Evolutionary conservation across 2,113 vertebrate species (phyloP).

Genomic region (Strix aluco): DNA sequence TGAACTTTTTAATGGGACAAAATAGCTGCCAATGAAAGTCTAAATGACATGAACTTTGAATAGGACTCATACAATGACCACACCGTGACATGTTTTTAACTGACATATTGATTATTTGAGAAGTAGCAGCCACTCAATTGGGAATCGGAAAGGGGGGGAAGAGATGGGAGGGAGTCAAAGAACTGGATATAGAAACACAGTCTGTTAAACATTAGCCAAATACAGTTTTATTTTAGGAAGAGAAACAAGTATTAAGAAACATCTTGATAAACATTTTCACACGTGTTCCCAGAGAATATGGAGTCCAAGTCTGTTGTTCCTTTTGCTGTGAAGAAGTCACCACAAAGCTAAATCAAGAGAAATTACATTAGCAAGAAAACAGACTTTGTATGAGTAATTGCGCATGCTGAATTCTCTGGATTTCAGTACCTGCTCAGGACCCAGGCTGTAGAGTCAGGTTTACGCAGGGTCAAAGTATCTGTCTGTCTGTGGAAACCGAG

Average conservation of each 20-base stretch:
- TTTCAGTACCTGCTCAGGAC: not conserved
- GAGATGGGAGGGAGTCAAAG: not conserved
- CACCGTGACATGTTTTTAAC: constrained; percentile 55
- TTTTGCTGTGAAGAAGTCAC: not conserved
- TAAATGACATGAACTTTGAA: constrained; percentile 77
- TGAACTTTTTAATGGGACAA: constrained; percentile 79
- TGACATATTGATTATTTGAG: constrained; percentile 53
- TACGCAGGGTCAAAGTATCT: not conserved
- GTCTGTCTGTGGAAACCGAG: not conserved
- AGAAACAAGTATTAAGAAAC: not conserved
- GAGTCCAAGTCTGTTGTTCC: not conserved
- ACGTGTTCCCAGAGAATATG: not conserved
- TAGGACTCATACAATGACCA: constrained; percentile 66
- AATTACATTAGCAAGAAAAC: not conserved
- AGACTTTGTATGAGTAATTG: not conserved
- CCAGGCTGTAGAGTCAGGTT: not conserved
- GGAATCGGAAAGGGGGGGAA: not conserved
- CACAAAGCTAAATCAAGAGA: not conserved
- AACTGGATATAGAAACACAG: not conserved
- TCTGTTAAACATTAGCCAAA: not conserved
- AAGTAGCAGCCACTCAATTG: not conserved
- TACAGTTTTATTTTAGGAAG: not conserved
- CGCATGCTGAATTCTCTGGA: not conserved
- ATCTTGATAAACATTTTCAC: not conserved
- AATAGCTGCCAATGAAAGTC: constrained; percentile 81